Base-by-base conservation (phyloP, 2,888 invertebrate species). In the Cynaeus angustus region DNA sequence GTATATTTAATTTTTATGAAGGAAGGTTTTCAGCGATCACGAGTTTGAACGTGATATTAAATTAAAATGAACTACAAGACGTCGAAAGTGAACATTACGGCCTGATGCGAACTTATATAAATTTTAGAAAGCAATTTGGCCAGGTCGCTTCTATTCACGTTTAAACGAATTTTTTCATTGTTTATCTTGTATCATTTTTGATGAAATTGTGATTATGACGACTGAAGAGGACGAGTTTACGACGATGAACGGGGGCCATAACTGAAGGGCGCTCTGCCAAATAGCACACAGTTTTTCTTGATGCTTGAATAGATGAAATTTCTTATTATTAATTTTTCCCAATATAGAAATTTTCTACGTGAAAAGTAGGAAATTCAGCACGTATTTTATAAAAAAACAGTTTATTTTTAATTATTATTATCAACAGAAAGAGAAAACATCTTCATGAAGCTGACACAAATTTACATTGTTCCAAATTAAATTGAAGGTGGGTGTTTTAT, bases 101-200 rank as follows among this genome's bases (percentile, higher is more conserved):
- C 41, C 33, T 16, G 3, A 50, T n/a, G 37, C 50, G 3, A 33
- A 26, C 30, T 52, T 1, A 16, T 12, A 55, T 16, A 46, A 16
- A 46, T 55, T 55, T 38, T 14, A 38, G 38, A 38, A 55, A 55
- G 55, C 38, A 55, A 46, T 46, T 46, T 46, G 16, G 46, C 16
- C 46, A 14, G 46, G 21, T 14, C 46, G 5, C 3, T 43, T 7
- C 37, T 37, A 48, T 48, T 48, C 52, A 10, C 52, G 30, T 30
- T 53, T 53, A 37, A 55, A 55, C 41, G 50, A 48, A 50, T 56
- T 56, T 55, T 30, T 21, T 28, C 28, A 43, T 56, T 56, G 56
- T 56, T 56, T 56, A 28, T 56, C 43, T 55, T 43, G 28, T 43
- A 43, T 56, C 28, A 9, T 28, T 28, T 12, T 10, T 28, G 50